phyloP scores from a whole-genome alignment of 1,140 invertebrate species.

The Ooceraea biroi region DNA sequence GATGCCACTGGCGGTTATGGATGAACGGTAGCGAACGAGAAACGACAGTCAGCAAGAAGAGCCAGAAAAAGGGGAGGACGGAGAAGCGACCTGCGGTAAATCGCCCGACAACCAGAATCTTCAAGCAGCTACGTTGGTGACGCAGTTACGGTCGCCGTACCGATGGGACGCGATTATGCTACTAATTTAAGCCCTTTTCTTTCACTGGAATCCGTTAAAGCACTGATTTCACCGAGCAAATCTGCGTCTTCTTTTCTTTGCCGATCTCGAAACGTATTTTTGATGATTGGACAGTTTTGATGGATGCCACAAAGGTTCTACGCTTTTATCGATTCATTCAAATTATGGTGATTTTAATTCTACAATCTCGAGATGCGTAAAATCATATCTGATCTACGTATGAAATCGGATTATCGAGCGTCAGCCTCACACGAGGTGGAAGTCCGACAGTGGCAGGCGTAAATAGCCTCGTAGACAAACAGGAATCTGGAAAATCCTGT shows the following conservation, averaged over 20 bases:
- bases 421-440: slow-evolving; percentile 20
- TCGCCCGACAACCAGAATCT: slow-evolving; percentile 49
- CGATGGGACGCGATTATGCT: slow-evolving; percentile 30
- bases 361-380: slow-evolving; percentile 33
- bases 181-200: slow-evolving; percentile 48
- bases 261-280: slow-evolving; percentile 9
- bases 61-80: slow-evolving; percentile 72
- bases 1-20: slow-evolving; percentile 78
- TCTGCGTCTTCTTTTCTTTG: slow-evolving; percentile 1
- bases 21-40: slow-evolving; percentile 82
- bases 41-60: slow-evolving; percentile 75
- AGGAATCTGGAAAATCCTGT: slow-evolving; percentile 50
- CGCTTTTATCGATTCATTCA: background rate
- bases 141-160: slow-evolving; percentile 46
- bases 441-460: background rate
- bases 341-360: slow-evolving; percentile 24
- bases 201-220: background rate
- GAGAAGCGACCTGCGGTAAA: slow-evolving; percentile 61
- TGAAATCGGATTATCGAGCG: slow-evolving; percentile 52
- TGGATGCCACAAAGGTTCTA: background rate
- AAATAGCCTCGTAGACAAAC: slow-evolving; percentile 24
- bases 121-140: slow-evolving; percentile 27
- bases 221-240: slow-evolving; percentile 1
- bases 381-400: slow-evolving; percentile 34
- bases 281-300: slow-evolving; percentile 7